A percentile compares a stretch with the other conserved stretches of the same genome.
These are phyloP conservation scores for Phyllotreta striolata DNA, from an alignment of 2,888 invertebrate genomes.

Conservation along the genomic window DNA sequence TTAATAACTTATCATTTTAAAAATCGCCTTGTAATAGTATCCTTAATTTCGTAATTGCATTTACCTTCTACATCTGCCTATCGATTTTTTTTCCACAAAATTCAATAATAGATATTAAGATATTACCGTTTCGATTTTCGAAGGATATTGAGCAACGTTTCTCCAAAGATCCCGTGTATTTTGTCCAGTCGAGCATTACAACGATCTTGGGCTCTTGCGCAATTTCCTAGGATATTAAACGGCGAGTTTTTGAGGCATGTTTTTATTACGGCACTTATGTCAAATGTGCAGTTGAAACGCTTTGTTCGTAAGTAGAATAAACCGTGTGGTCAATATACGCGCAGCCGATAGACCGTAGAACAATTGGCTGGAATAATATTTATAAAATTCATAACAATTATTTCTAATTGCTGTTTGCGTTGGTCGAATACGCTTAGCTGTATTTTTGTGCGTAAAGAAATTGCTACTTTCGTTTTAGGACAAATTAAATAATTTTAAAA, in stretches of 20 bases:
- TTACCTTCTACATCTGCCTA: conserved; percentile 2
- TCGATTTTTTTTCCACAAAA: conserved; percentile 6
- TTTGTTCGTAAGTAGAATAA: conserved; percentile 20
- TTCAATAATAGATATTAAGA: conserved; percentile 13
- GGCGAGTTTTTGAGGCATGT: conserved; percentile 15
- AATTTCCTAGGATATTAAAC: conserved; percentile 11
- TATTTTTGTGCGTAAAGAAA: neutral
- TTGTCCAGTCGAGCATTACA: conserved; percentile 9
- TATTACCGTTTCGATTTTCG: conserved; percentile 10
- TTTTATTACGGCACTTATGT: conserved; percentile 11
- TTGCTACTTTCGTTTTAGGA: neutral
- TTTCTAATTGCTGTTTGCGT: conserved; percentile 1
- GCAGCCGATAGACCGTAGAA: neutral
- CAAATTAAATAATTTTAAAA: neutral
- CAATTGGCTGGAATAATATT: neutral
- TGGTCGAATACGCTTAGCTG: too few species aligned
- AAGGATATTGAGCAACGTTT: conserved; percentile 11
- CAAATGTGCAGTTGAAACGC: neutral
- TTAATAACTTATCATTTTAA: neutral
- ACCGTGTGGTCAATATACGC: conserved; percentile 12
- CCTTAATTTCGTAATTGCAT: neutral
- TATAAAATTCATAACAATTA: neutral
- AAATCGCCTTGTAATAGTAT: conserved; percentile 9
- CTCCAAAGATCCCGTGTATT: conserved; percentile 12
- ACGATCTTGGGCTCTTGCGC: conserved; percentile 2